Base-by-base conservation (phyloP, 2,888 invertebrate genomes). In the Scaptomyza tumidula region DNA sequence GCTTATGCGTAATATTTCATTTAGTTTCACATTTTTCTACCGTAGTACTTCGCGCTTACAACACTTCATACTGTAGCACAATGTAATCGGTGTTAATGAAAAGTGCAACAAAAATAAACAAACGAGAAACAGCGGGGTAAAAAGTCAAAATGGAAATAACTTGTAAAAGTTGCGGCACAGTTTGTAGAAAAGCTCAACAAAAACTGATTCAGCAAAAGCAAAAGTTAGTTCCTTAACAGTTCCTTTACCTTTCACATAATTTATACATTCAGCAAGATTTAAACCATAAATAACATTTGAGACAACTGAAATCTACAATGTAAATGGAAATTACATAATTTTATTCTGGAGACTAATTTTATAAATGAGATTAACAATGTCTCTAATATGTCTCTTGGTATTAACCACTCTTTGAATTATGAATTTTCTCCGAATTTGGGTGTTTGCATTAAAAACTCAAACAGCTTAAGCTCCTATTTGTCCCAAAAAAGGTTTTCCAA, bases 81-180 rank as follows among this genome's bases (percentile, higher is more conserved):
- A 50, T 68, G 71, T 78, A 87, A 88, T 87, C 82, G 75, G 65
- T 71, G 79, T 82, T 75, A 83, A 83, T 83, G 80, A 75, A 88
- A 85, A 79, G 48, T 67, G 71, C 37, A 59, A 67, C 65, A 54
- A 65, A 74, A 70, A 54, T 44, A 67, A 57, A 50, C 39, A 55
- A 43, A 35, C 27, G 6, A 37, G 11, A 35, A 66, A 71, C 33
- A 16, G 33, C 29, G 11, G 14, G 33, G 35, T 57, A n/a, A 37
- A 37, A 19, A 43, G 50, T 56, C 31, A 31, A 53, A 37, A 35
- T 19, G 11, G 19, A 58, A 54, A 54, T 19, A 39, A 39, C 41
- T 45, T 49, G 54, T 43, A 13, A 50, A 58, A 68, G 5, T 58
- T 46, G 14, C 24, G 35, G 16, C 39, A 66, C 50, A 67, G 56